Conservation (phyloP, 2,113 vertebrate species). For the Aviceda subcristata region DNA sequence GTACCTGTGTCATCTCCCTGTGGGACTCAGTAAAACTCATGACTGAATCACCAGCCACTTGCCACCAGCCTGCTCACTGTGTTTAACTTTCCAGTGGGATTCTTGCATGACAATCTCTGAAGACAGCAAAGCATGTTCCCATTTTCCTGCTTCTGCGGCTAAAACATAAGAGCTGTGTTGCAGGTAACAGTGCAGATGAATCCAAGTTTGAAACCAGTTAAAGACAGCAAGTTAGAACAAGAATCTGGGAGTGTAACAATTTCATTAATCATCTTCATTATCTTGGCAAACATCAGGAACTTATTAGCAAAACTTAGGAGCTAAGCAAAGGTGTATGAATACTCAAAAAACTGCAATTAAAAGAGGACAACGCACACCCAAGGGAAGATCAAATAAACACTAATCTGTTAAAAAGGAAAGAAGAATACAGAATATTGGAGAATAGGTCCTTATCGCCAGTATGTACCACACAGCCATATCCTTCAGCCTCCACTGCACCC, state of each 20-base stretch:
- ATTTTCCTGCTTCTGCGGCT: not conserved
- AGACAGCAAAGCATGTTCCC: not conserved
- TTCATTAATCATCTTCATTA: conserved; percentile 61
- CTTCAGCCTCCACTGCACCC: not conserved
- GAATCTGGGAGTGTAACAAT: conserved; percentile 49
- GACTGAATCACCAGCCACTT: not conserved
- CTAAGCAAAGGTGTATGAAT: conserved; percentile 34
- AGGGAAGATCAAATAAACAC: conserved; percentile 43
- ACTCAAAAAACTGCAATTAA: conserved; percentile 17
- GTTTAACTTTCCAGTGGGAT: not conserved
- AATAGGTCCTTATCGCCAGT: not conserved
- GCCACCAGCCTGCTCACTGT: not conserved
- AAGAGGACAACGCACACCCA: conserved; percentile 36
- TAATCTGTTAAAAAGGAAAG: conserved; percentile 27
- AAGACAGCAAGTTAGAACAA: conserved; percentile 32
- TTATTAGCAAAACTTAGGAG: conserved; percentile 48
- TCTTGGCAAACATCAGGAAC: conserved; percentile 40
- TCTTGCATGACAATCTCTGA: not conserved
- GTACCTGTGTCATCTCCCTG: not conserved
- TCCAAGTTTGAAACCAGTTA: conserved; percentile 12
- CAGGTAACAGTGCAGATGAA: not conserved
- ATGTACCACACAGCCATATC: not conserved
- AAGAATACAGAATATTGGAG: not conserved
- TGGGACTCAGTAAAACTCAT: not conserved
- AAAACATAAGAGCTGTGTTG: not conserved